Base-by-base conservation (phyloP, 2,797 vertebrate genomes). In the Syngnathus acus region DNA sequence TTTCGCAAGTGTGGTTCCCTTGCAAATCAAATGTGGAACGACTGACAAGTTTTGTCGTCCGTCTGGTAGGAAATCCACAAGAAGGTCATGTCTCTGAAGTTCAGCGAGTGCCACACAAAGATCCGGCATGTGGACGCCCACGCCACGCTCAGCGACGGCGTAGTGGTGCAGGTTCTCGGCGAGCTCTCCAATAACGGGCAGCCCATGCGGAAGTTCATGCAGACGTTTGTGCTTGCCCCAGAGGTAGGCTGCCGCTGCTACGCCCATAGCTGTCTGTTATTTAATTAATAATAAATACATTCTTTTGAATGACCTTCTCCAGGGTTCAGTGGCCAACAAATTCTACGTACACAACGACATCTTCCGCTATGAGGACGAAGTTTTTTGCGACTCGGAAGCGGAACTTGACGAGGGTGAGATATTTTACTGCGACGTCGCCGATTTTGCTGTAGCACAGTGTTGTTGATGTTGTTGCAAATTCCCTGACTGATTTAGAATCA, bases 261-360 rank as follows among this genome's bases (percentile, higher is more conserved):
- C 11, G 21, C 37, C 10, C 37, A 40, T 11, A 0, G 45, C 9
- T 64, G 6, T 26, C 23, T 21, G 19, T n/a, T 51, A 0, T 1
- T 50, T 26, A 16, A 45, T 17, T 43, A 8, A 11, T 16, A 9
- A 0, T 32, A 32, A 16, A 3, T 14, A 10, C 14, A 38, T 6
- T 63, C 21, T 47, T 63, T 63, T 32, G 1, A 19, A 45, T 63
- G 17, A 23, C 64, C 65, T 84, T 62, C 45, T 47, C 1, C 74
- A 99, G 97, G 97, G 97, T 17, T 99, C 97, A 50, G 96, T 98
- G 86, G 95, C 96, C 65, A 99, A 99, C 88, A 99, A 99, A 74
- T 99, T 99, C 88, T 99, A 98, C 43, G 97, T 99, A 78, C 97
- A 99, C 86, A 99, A 99, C 67, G 97, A 99, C 84, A 99, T 99